phyloP scores from a whole-genome alignment of 2,113 vertebrate genomes.

The Bufo bufo region DNA sequence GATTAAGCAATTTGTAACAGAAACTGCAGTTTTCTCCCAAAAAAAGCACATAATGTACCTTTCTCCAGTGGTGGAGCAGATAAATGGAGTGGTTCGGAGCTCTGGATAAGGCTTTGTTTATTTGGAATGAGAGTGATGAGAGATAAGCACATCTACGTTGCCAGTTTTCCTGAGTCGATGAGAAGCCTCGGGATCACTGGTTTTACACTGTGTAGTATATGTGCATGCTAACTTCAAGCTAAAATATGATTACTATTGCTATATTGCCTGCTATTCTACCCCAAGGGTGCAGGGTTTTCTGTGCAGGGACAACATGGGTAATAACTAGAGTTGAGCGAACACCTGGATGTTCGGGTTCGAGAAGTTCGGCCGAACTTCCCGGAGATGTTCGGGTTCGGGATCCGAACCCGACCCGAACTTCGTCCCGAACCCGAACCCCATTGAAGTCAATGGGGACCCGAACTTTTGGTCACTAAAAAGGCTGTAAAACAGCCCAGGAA shows the following conservation, averaged over 20 bases:
- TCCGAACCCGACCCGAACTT: no score
- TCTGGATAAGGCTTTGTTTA: conserved; percentile 29
- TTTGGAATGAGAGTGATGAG: conserved; percentile 38
- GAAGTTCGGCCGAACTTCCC: no score
- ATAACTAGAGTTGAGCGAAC: no score
- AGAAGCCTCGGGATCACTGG: conserved; percentile 22
- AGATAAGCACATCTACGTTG: conserved; percentile 35
- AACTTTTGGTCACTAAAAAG: no score
- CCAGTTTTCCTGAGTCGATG: conserved; percentile 8
- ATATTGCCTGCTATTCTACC: background rate
- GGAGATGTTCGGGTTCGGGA: no score
- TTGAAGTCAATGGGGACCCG: no score
- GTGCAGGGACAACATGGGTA: background rate
- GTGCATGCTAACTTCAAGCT: background rate
- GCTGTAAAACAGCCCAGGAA: no score
- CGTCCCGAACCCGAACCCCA: no score
- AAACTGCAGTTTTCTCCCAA: conserved; percentile 4
- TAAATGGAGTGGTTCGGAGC: background rate
- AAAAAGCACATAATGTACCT: conserved; percentile 37
- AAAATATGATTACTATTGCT: background rate
- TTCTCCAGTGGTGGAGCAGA: background rate
- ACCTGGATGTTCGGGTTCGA: no score
- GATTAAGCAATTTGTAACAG: conserved; percentile 42
- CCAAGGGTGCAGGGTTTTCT: background rate
- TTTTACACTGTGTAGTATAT: background rate